Conservation (phyloP, 2,113 vertebrate genomes). For the Pedetes capensis region DNA sequence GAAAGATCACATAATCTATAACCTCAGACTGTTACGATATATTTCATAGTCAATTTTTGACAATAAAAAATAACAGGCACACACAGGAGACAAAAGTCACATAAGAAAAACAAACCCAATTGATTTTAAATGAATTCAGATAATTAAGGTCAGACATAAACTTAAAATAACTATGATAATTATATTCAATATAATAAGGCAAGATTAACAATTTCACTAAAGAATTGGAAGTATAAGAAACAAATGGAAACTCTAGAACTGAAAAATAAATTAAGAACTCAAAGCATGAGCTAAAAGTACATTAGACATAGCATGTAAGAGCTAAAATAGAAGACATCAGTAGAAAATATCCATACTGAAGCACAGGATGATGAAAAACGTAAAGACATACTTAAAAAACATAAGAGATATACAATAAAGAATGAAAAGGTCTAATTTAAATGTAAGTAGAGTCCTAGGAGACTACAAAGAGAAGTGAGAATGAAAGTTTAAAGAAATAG, state of each 20-base stretch:
- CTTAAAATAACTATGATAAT: background rate
- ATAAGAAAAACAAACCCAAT: no score
- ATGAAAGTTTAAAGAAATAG: background rate
- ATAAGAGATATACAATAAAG: background rate
- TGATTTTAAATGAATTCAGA: background rate
- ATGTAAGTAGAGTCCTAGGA: background rate
- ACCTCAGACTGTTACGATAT: background rate
- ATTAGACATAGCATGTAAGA: background rate
- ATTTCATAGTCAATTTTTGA: background rate
- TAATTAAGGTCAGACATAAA: background rate
- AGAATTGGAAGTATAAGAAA: no score
- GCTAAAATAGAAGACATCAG: background rate
- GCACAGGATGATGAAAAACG: background rate
- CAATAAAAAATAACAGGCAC: background rate
- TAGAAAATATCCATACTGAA: background rate
- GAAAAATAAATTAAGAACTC: background rate
- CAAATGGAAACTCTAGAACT: no score
- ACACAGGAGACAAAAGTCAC: no score
- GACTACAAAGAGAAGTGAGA: background rate
- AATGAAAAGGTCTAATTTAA: background rate
- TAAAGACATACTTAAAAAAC: background rate
- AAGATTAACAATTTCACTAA: background rate
- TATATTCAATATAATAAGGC: background rate
- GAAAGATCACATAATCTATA: background rate
- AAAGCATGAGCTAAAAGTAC: background rate